phyloP scores from a whole-genome alignment of 2,888 invertebrate genomes.

The Oxyteleia sp. region DNA sequence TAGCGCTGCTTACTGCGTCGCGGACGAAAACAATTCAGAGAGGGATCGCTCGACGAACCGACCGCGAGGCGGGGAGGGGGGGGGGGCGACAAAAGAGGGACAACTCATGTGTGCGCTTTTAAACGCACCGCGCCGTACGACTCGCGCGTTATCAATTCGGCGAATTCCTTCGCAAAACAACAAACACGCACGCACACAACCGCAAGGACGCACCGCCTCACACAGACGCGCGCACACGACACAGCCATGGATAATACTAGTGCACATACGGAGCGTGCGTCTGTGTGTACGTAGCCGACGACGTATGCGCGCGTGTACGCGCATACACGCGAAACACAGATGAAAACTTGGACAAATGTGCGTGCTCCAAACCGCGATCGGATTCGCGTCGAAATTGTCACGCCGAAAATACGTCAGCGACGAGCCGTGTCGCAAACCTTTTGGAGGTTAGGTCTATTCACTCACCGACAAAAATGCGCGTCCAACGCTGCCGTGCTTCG shows the following conservation, averaged over 20 bases:
- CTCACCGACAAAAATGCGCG: slow-evolving; percentile 75
- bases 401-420: slow-evolving; percentile 64
- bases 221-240: not conserved
- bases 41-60: slow-evolving; percentile 22
- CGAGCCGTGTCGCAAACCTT: slow-evolving; percentile 30
- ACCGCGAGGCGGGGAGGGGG: slow-evolving; percentile 19
- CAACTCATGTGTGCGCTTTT: slow-evolving; percentile 52
- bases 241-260: no score
- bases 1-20: slow-evolving; percentile 61
- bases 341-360: slow-evolving; percentile 2
- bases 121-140: slow-evolving; percentile 45
- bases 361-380: not conserved
- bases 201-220: slow-evolving; percentile 1
- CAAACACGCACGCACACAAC: slow-evolving; percentile 14
- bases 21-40: slow-evolving; percentile 57
- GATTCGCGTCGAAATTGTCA: slow-evolving; percentile 54
- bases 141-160: slow-evolving; percentile 56
- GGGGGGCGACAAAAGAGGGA: slow-evolving; percentile 10
- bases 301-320: not conserved
- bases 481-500: not conserved
- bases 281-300: no score
- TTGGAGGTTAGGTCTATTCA: slow-evolving; percentile 50
- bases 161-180: slow-evolving; percentile 58
- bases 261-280: no score
- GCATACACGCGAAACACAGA: not conserved